phyloP scores from a whole-genome alignment of 2,113 vertebrate species.

The Nothoprocta pentlandii region DNA sequence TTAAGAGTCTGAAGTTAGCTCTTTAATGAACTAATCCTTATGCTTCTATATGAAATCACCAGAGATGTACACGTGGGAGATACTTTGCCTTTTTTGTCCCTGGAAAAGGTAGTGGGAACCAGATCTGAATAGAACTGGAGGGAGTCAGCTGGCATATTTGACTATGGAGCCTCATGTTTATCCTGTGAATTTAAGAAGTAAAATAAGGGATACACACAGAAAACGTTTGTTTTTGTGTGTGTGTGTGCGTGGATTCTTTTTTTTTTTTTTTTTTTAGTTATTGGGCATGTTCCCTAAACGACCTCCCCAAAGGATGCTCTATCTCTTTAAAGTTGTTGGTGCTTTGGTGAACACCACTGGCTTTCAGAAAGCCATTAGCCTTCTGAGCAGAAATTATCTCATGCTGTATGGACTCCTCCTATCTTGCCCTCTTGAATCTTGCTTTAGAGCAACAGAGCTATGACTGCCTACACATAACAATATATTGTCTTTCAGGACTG shows the following conservation, averaged over 20 bases:
- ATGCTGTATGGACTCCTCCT: not conserved
- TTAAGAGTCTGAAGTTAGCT: not conserved
- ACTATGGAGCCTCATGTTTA: not conserved
- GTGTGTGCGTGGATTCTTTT: too few relatives aligned
- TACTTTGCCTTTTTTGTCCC: not conserved
- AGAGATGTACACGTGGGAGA: not conserved
- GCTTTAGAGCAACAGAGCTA: not conserved
- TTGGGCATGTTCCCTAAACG: not conserved
- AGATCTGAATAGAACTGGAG: not conserved
- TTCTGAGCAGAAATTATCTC: not conserved
- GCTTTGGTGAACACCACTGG: not conserved
- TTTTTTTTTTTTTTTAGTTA: not conserved
- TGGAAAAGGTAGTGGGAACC: not conserved
- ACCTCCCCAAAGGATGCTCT: not conserved
- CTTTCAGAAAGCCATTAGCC: not conserved
- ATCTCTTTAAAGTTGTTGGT: not conserved
- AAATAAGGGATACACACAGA: not conserved
- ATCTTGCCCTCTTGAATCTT: not conserved
- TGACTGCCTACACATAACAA: rapidly evolving
- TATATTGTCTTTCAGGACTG: rapidly evolving
- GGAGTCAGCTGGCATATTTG: not conserved
- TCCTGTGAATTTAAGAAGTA: not conserved
- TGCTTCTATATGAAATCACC: not conserved
- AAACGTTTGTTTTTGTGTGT: too few relatives aligned
- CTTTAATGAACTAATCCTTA: not conserved